Evolutionary conservation across 30 jellyfish, hydroid and myxozoan genomes (phyloP), one percentile per base, ranked within the genome.

Genomic region (Pseudorhiza aurosa): DNA sequence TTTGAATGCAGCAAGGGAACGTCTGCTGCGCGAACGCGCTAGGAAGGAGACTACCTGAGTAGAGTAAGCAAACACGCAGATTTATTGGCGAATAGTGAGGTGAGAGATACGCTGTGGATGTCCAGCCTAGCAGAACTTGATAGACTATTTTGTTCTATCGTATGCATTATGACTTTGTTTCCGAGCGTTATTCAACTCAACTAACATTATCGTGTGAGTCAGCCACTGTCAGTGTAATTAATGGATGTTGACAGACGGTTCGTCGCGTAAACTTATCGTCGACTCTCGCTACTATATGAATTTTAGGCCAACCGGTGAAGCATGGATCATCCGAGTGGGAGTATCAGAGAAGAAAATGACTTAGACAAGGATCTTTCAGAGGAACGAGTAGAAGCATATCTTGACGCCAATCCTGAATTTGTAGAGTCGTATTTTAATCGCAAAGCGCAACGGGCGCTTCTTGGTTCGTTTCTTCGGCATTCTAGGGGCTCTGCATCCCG

Each of bases 371-470:
- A 78, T 31, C 81, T 82, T 8, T 11, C 87, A 4, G 95, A 78
- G 25, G 98, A 92, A 51, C 75, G 53, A 29, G 96, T 92, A 17
- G 98, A 92, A 71, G 93, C 96, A 12, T 92, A 95, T 95, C 96
- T 92, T 14, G 98, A 92, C 73, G 77, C 68, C 18, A 85, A 92
- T 46, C 97, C 95, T 29, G 98, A 92, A 42, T 92, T 92, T 68
- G 98, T 85, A 28, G 90, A 93, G 36, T 92, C 98, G 0, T 92
- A 92, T 51, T 85, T 77, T 35, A 75, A 82, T 28, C 82, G 98
- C 56, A 92, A 92, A 80, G 98, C 96, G 29, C 89, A 81, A 47
- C 77, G 84, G 35, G 68, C 84, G 69, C 27, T 92, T 47, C 55
- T 92, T 21, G 98, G 92, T 25, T 68, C 91, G 35, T 92, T 85